Base-by-base conservation (phyloP, 2,113 vertebrate species). In the Podiceps cristatus region DNA sequence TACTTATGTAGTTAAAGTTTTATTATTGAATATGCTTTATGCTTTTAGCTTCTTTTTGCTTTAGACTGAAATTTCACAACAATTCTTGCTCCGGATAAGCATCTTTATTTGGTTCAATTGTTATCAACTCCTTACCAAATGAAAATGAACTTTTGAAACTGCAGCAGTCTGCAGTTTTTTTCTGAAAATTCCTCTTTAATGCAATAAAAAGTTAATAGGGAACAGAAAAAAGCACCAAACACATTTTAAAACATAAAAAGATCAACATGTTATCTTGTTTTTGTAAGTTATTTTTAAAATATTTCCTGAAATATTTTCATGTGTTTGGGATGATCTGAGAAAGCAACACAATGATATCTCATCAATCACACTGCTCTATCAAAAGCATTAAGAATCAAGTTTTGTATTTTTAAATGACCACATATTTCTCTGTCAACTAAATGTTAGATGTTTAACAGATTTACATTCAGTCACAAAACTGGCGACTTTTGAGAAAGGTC, bases 121-220 rank as follows among this genome's bases (percentile, higher is more conserved):
- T 87, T 42, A 95, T 77, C 89, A 92, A 33, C 86, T 47, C 55
- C 93, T 94, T 50, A 90, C 44, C 71, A 91, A 88, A 90, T 31
- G 85, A 88, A 97, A 97, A 96, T 66, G 81, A 98, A 93, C 71
- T 90, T 93, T 87, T 49, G 14, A 52, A 93, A 77, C 17, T 72
- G 47, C 10, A 44, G 35, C 82, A 40, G 84, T 24, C 50, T 33
- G 44, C 19, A 49, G 17, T 25, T 66, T 27, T 67, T 82, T 77
- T 47, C 23, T 0, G 13, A 97, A 49, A 95, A 95, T 95, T 95
- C 91, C 82, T 88, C 80, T 93, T 97, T 96, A 92, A 95, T 91
- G 80, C 90, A 94, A 97, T 82, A 96, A 97, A 97, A 96, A 94
- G 31, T 92, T 96, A 97, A 94, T 90, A 53, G 88, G 80, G 89